Evolutionary conservation across 2,888 invertebrate species (phyloP), one percentile per base, ranked within the genome.

Genomic region (Eupithecia subumbrata): DNA sequence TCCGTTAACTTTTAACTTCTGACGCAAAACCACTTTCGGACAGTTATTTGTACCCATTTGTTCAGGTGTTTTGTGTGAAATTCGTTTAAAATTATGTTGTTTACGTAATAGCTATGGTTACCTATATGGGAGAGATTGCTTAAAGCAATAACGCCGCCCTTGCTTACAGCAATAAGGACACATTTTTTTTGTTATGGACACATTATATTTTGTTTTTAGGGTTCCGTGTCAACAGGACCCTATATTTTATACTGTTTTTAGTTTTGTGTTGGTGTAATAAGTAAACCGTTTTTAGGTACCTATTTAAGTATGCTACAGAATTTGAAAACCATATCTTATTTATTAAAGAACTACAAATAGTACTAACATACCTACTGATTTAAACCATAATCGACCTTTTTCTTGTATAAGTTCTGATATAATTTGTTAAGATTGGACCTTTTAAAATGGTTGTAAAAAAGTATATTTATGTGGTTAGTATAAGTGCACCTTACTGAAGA

Each of bases 1-100:
- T 74, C 66, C 69, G 72, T 72, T 76, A 71, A 76, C 66, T 70
- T 73, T 76, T 71, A 69, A 73, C 56, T 71, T 25, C 68, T 43
- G 52, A 67, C 71, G 30, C 34, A 52, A 70, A 73, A 67, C 66
- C 69, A 74, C 71, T n/a, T 60, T 48, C 25, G 74, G 56, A 71
- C 48, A 43, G 40, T 43, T 45, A 43, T 68, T 67, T 67, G 66
- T 37, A 67, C 34, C 66, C 7, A n/a, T 67, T 68, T 68, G 68
- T 40, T 68, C 11, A 22, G 22, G 25, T 43, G 40, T n/a, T 12
- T 18, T 40, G 40, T 68, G 68, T 43, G 22, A 68, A 43, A 22
- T 45, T 25, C 22, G 43, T 67, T 67, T 67, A 37, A 37, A 37
- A 67, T n/a, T 37, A n/a, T 60, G 12, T 60, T 60, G 56, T 22